Conservation (phyloP, 2,888 invertebrate genomes). For the Agyllia agylla region DNA sequence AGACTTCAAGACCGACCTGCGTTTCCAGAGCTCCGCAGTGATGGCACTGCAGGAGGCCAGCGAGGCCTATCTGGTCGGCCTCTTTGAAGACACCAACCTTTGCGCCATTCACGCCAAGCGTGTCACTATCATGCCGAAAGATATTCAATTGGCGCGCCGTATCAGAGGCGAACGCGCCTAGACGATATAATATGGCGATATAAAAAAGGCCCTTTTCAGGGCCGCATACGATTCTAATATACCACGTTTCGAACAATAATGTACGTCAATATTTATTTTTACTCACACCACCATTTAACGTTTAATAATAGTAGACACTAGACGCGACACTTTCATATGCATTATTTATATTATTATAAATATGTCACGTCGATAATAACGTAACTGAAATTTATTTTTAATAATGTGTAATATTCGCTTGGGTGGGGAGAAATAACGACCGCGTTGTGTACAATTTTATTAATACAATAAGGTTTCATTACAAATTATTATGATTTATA, state of each 20-base stretch:
- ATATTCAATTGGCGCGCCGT: neutral
- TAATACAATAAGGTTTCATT: no score
- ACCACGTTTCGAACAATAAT: neutral
- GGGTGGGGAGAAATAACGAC: no score
- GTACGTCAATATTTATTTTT: neutral
- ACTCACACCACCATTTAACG: no score
- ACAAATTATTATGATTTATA: no score
- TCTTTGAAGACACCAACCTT: conserved; percentile 86
- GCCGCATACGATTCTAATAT: conserved; percentile 1
- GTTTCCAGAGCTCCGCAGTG: conserved; percentile 94
- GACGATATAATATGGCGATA: neutral
- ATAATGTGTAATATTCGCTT: no score
- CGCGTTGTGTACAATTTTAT: no score
- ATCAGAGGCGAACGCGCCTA: neutral
- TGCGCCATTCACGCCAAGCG: conserved; percentile 94
- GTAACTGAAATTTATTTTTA: no score
- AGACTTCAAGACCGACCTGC: conserved; percentile 98
- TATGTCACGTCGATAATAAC: no score
- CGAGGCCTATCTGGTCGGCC: conserved; percentile 97
- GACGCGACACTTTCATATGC: no score
- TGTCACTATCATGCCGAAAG: conserved; percentile 76
- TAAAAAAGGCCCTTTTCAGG: neutral
- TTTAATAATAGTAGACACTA: no score
- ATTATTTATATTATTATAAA: no score
- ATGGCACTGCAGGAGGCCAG: conserved; percentile 93